Evolutionary conservation across 2,888 invertebrate species (phyloP).

Genomic region (Perizoma affinitatum): DNA sequence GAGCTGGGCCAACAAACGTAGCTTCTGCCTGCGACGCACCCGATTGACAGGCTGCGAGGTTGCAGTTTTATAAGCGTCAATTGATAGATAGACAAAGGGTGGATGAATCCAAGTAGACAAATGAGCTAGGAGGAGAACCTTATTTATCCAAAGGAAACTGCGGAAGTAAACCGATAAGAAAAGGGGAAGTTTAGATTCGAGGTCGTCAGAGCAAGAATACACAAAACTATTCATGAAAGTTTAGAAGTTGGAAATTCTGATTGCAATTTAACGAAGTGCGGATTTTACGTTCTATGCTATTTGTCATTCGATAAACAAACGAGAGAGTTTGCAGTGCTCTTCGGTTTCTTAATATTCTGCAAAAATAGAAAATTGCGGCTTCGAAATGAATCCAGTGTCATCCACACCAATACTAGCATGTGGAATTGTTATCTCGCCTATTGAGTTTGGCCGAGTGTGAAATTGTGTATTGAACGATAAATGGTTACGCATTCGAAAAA

Average conservation of each 20-base stretch:
- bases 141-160: constrained; percentile 37
- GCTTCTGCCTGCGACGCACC: too few relatives aligned
- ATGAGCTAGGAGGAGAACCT: constrained; percentile 25
- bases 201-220: constrained; percentile 36
- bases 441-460: constrained; percentile 25
- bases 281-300: constrained; percentile 8
- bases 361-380: neutral
- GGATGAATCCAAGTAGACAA: too few relatives aligned
- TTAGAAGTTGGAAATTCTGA: constrained; percentile 36
- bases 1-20: too few relatives aligned
- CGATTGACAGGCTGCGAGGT: too few relatives aligned
- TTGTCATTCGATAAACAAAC: neutral
- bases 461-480: constrained; percentile 30
- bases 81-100: too few relatives aligned
- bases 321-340: too few relatives aligned
- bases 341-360: neutral
- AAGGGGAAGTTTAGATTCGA: constrained; percentile 33
- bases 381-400: constrained; percentile 10
- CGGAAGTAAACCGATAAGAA: constrained; percentile 35
- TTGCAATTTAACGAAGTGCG: constrained; percentile 39
- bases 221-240: constrained; percentile 36
- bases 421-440: constrained; percentile 18
- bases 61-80: too few relatives aligned
- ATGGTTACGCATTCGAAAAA: constrained; percentile 34
- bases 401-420: constrained; percentile 7